Percentiles rank a stretch among this genome's conserved stretches.
phyloP scores from a whole-genome alignment of 2,797 vertebrate genomes.

The Myotis myotis region DNA sequence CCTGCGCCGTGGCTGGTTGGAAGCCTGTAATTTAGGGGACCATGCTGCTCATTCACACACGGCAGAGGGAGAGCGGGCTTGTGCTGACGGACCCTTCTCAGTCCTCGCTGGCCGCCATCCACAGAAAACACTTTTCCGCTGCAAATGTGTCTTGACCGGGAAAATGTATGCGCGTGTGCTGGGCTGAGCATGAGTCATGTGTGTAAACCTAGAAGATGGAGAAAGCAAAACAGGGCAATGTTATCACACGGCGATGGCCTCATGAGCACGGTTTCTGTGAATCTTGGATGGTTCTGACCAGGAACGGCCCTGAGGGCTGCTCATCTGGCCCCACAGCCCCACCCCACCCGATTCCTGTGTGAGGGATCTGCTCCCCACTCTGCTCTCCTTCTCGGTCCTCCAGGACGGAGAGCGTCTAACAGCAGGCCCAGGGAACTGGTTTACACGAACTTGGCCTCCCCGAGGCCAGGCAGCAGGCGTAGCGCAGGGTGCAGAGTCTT shows the following conservation, averaged over 20 bases:
- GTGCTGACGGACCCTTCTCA: not conserved
- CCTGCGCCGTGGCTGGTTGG: not conserved
- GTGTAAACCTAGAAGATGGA: not conserved
- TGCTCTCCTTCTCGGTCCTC: not conserved
- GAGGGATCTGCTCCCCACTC: not conserved
- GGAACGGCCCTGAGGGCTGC: not conserved
- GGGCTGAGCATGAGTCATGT: not conserved
- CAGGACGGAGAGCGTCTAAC: not conserved
- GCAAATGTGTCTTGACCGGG: not conserved
- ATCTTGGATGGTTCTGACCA: not conserved
- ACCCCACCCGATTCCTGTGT: not conserved
- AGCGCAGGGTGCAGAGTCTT: not conserved
- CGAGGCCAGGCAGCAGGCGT: not conserved
- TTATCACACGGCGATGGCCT: not conserved
- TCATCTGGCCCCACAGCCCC: fast-evolving
- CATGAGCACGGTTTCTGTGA: not conserved
- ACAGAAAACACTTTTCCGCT: not conserved
- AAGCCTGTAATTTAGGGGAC: constrained; percentile 40
- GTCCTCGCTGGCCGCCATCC: not conserved
- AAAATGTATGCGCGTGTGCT: not conserved
- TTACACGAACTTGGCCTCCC: not conserved
- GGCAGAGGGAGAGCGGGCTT: not conserved
- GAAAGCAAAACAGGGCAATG: not conserved
- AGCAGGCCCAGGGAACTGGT: not conserved
- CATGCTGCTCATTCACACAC: not conserved